Base-by-base conservation (phyloP, 2,888 invertebrate species). In the Dioctria linearis region DNA sequence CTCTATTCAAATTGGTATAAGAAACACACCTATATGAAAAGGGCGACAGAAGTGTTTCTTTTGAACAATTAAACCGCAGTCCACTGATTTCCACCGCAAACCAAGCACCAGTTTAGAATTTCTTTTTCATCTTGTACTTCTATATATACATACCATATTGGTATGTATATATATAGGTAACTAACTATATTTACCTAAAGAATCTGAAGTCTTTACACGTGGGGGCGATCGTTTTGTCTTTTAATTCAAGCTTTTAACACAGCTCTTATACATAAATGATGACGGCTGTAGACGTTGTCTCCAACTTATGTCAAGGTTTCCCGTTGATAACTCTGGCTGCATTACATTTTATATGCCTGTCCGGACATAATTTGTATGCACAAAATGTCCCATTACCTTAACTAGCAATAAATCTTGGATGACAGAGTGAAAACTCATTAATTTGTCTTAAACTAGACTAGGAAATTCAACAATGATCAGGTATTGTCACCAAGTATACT, bases 391-490 rank as follows among this genome's bases (percentile, higher is more conserved):
- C 78, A 76, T 59, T 59, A 69, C 54, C 66, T 78, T 57, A 66
- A 57, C 57, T 67, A 67, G 66, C 73, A 49, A 75, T 80, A 80
- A 80, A 80, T 80, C 75, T 80, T 54, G 3, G 37, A n/a, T 59
- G 63, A 69, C 57, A 76, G 76, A 40, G 67, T 49, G 69, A 69
- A 80, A 78, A 80, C 78, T 80, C 80, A 80, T 80, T 80, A 80
- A 80, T 80, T 78, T 80, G 67, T 42, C 61, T 79, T 71, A 79
- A 79, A 79, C 79, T 79, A 69, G 71, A 57, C 54, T 67, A 78
- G 43, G 51, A 13, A 66, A 25, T 42, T 43, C 5, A n/a, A 54
- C 65, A 54, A 46, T 42, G 51, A 54, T 51, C 25, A 40, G 11
- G 66, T 66, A 78, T 66, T 66, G 57, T 78, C 66, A 43, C 43